Evolutionary conservation across 2,797 vertebrate species (phyloP), one percentile per base, ranked within the genome.

Genomic region (Liparis tanakae): DNA sequence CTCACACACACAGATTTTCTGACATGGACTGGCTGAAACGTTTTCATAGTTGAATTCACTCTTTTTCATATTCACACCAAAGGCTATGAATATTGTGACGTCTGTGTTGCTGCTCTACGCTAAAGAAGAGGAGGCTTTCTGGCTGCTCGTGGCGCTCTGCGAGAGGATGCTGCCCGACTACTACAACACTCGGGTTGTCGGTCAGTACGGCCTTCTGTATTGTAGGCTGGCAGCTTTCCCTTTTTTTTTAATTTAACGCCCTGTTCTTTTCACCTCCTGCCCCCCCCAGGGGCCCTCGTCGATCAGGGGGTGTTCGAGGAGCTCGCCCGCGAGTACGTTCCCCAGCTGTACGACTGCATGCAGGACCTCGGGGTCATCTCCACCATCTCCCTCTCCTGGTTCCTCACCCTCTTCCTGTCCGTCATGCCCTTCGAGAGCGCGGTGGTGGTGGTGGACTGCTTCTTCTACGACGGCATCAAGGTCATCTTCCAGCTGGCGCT

Each of bases 31-130:
- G n/a, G 5, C 41, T 62, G 53, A 74, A 79, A 76, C 13, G 25
- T 36, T 1, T 1, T 46, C 34, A 43, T 13, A 18, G 18, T 54
- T 56, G 8, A 50, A 51, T 62, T 58, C 48, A 4, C 18, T 79
- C 34, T 68, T 51, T 1, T 1, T 82, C 48, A n/a, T n/a, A n/a
- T n/a, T 65, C 5, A 7, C 57, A 36, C 62, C 74, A n/a, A 83
- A 99, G 98, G 98, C 98, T 67, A 99, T 99, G 98, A 99, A 99
- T 82, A 99, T 99, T 41, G 97, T 99, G 80, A 99, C 98, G 0
- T 99, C 98, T 0, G 98, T 99, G 76, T 90, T 99, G 58, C 95
- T 99, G 80, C 95, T 99, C 17, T 99, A 98, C 10, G 95, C 97
- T 78, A 99, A 99, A 93, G 98, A 99, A 57, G 98, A 99, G 76